Conservation (phyloP, 1,140 invertebrate genomes). For the Temnothorax longispinosus region DNA sequence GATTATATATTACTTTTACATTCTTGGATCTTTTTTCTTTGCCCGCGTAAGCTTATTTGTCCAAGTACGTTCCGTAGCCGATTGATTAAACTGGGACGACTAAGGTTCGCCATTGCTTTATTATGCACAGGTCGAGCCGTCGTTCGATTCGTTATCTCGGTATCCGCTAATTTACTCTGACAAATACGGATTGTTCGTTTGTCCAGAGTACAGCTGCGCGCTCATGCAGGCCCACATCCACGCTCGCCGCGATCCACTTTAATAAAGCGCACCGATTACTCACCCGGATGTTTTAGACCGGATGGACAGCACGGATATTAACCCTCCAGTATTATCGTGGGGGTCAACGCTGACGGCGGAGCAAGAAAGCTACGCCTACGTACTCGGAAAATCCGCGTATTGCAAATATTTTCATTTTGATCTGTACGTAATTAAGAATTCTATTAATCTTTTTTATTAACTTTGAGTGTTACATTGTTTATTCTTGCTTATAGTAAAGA, state of each 20-base stretch:
- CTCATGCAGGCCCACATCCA: constrained; percentile 47
- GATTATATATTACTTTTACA: not conserved
- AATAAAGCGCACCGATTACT: constrained; percentile 65
- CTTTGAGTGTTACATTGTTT: not conserved
- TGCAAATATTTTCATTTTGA: not conserved
- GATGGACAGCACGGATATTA: constrained; percentile 49
- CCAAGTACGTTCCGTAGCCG: not conserved
- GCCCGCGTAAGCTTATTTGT: constrained; percentile 9
- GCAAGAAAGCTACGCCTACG: not conserved
- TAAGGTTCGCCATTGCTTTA: constrained; percentile 8
- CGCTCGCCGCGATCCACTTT: constrained; percentile 64
- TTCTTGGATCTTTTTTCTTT: not conserved
- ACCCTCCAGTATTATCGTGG: constrained; percentile 46
- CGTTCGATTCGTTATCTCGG: constrained; percentile 64
- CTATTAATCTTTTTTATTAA: not conserved
- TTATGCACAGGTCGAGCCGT: constrained; percentile 38
- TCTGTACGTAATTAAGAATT: not conserved
- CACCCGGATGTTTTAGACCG: constrained; percentile 65
- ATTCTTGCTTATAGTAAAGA: not conserved
- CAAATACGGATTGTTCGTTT: constrained; percentile 75
- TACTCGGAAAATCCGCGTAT: constrained; percentile 1
- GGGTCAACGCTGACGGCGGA: constrained; percentile 22
- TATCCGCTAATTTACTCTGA: constrained; percentile 76
- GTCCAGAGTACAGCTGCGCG: constrained; percentile 51
- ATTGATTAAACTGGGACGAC: constrained; percentile 34